These are phyloP conservation scores for Pharmacophagus antenor DNA, from an alignment of 2,888 invertebrate species.

Conservation along the genomic window DNA sequence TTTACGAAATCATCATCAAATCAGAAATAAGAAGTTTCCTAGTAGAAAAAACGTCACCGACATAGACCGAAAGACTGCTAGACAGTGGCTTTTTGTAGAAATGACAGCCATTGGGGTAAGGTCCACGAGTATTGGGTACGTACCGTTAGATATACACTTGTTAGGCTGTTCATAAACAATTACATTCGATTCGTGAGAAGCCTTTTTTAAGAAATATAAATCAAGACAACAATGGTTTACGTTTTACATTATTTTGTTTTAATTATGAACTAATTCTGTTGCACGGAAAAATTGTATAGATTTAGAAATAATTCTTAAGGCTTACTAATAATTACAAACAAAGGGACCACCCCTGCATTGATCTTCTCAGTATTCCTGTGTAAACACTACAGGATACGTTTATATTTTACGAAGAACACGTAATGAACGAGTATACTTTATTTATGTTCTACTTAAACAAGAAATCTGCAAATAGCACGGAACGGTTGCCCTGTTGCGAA, in stretches of 20 bases:
- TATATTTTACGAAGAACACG: conserved; percentile 24
- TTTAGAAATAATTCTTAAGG: background rate
- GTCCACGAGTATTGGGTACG: too few relatives aligned
- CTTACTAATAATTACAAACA: background rate
- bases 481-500: conserved; percentile 17
- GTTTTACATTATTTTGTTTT: background rate
- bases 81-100: too few relatives aligned
- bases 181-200: background rate
- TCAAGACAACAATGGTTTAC: background rate
- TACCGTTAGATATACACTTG: too few relatives aligned
- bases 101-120: too few relatives aligned
- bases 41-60: too few relatives aligned
- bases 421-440: conserved; percentile 22
- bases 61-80: too few relatives aligned
- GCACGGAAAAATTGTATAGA: background rate
- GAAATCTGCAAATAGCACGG: conserved; percentile 34
- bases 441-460: conserved; percentile 32
- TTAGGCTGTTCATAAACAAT: background rate
- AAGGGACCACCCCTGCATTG: conserved; percentile 15
- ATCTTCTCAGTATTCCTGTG: conserved; percentile 18
- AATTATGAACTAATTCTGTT: background rate
- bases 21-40: too few relatives aligned
- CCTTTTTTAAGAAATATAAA: background rate
- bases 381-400: conserved; percentile 20
- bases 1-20: too few relatives aligned